These are phyloP conservation scores for Platypus cylindrus DNA, from an alignment of 2,888 invertebrate species.

Conservation along the genomic window DNA sequence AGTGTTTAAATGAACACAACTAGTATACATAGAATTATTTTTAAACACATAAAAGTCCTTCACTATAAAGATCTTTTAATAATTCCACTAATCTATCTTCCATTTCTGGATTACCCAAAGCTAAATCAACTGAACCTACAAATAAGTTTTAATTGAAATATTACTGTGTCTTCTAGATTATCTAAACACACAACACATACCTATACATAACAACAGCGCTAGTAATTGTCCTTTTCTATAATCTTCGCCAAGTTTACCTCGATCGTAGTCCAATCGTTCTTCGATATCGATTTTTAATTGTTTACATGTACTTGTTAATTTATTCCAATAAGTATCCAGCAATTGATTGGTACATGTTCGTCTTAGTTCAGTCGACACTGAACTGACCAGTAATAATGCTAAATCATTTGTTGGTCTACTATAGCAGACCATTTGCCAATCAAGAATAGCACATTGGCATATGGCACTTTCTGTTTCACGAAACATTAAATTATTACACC, in stretches of 20 bases:
- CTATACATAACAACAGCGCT: conserved; percentile 65
- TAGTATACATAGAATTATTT: too few relatives aligned
- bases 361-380: conserved; percentile 57
- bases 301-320: conserved; percentile 46
- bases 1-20: too few relatives aligned
- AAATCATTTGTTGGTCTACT: conserved; percentile 68
- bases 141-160: not conserved
- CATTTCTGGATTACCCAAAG: conserved; percentile 61
- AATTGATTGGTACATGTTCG: conserved; percentile 49
- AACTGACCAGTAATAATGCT: conserved; percentile 59
- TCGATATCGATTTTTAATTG: conserved; percentile 51
- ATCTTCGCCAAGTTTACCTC: conserved; percentile 41
- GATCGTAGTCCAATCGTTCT: conserved; percentile 40
- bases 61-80: conserved; percentile 56
- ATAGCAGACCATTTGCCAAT: conserved; percentile 78
- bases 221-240: conserved; percentile 55
- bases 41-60: conserved; percentile 48
- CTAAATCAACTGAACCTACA: conserved; percentile 59
- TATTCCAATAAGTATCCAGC: conserved; percentile 57
- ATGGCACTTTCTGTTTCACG: conserved; percentile 33
- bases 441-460: conserved; percentile 57
- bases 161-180: not conserved
- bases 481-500: conserved; percentile 41
- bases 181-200: conserved; percentile 3
- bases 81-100: conserved; percentile 64